These are phyloP conservation scores for Tanypteryx hageni DNA, from an alignment of 2,888 invertebrate species.

Conservation along the genomic window DNA sequence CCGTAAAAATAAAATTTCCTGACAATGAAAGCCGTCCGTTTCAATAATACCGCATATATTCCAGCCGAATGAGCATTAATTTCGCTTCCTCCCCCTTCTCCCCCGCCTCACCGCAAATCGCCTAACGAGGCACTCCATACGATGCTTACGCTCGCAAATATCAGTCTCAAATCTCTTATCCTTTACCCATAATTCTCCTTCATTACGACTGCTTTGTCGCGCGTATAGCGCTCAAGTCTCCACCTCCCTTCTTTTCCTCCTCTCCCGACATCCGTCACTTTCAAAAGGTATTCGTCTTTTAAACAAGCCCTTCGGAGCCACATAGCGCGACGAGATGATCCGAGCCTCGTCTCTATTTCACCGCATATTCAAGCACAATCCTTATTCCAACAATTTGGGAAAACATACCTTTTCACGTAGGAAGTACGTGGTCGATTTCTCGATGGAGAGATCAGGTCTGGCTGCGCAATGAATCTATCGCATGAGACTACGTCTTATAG, in stretches of 20 bases:
- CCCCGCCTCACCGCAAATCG: neutral
- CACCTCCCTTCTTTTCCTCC: neutral
- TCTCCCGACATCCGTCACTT: neutral
- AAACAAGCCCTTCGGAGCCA: neutral
- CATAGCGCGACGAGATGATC: neutral
- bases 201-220: neutral
- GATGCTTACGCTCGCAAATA: neutral
- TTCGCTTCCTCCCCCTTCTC: neutral
- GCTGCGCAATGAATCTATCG: too few species aligned
- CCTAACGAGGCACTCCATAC: neutral
- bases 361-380: neutral
- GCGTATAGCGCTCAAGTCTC: neutral
- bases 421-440: neutral
- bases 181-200: neutral
- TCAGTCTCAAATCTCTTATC: neutral
- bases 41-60: constrained; percentile 5
- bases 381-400: neutral
- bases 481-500: too few species aligned
- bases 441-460: too few species aligned
- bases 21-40: neutral
- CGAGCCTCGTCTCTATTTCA: neutral
- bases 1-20: neutral
- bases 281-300: neutral
- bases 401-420: neutral
- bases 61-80: neutral